Conservation (phyloP, 1,140 invertebrate genomes). For the Acromyrmex charruanus region DNA sequence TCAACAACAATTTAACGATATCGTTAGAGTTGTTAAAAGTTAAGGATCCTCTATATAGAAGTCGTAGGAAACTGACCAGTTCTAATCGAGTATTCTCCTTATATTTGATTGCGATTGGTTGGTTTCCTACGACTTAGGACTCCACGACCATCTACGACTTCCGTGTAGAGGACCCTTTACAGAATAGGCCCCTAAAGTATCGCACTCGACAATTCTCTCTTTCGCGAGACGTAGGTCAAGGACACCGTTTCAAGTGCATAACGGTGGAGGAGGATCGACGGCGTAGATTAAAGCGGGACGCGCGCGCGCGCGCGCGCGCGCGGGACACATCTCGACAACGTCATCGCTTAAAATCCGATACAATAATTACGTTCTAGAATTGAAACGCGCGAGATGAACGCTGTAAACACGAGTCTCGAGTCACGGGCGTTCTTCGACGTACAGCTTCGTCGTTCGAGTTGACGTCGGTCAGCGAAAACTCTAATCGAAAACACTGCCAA, state of each 20-base stretch:
- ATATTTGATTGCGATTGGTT: no score
- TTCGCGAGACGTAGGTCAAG: slow-evolving; percentile 55
- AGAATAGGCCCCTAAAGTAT: no score
- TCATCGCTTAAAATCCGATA: not conserved
- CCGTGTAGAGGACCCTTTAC: no score
- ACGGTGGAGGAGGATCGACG: slow-evolving; percentile 16
- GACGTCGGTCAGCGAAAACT: not conserved
- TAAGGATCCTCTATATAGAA: no score
- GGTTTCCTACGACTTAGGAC: no score
- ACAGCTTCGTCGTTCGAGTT: not conserved
- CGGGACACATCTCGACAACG: not conserved
- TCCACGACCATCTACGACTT: no score
- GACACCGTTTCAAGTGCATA: slow-evolving; percentile 47
- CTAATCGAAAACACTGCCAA: not conserved
- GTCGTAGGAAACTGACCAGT: no score
- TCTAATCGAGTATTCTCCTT: no score
- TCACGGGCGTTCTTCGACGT: no score
- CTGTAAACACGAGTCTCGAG: not conserved
- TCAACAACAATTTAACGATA: no score
- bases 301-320: not conserved
- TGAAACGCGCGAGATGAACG: not conserved
- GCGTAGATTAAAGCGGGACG: slow-evolving; percentile 37
- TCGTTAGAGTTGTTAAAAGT: no score
- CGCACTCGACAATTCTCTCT: slow-evolving; percentile 16
- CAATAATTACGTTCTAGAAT: not conserved